phyloP scores from a whole-genome alignment of 2,888 invertebrate genomes.

The Mycalesis mineus region DNA sequence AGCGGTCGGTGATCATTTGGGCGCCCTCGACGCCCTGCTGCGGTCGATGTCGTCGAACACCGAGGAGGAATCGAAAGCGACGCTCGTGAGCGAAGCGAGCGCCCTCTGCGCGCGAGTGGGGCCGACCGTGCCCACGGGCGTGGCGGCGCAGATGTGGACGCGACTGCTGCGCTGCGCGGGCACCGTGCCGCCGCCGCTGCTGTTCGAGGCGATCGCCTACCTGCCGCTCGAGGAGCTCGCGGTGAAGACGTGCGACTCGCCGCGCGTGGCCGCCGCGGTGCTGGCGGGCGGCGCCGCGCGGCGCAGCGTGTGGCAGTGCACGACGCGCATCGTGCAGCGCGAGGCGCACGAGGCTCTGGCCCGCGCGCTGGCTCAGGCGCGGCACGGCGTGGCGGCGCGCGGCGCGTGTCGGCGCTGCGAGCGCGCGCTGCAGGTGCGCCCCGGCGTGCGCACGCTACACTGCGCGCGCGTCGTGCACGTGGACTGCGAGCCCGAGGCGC shows the following conservation, averaged over 20 bases:
- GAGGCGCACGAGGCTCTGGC: conserved; percentile 53
- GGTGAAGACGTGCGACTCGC: conserved; percentile 39
- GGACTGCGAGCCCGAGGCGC: conserved; percentile 43
- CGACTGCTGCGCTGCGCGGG: conserved; percentile 43
- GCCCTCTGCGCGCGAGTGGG: conserved; percentile 52
- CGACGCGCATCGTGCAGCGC: conserved; percentile 41
- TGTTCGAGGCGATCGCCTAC: conserved; percentile 55
- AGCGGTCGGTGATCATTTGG: conserved; percentile 58
- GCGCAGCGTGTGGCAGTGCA: conserved; percentile 42
- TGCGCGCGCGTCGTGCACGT: conserved; percentile 59
- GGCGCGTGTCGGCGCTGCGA: conserved; percentile 54
- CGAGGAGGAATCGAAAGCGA: conserved; percentile 32
- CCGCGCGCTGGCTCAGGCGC: conserved; percentile 48
- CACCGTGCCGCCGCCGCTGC: conserved; percentile 45
- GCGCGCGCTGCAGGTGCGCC: conserved; percentile 37
- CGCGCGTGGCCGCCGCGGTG: conserved; percentile 43
- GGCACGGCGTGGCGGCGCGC: conserved; percentile 53
- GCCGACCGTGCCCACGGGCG: conserved; percentile 44
- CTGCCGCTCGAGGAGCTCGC: conserved; percentile 51
- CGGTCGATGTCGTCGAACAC: conserved; percentile 37
- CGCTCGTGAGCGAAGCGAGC: conserved; percentile 43
- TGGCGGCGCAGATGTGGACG: conserved; percentile 50
- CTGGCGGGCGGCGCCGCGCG: conserved; percentile 38
- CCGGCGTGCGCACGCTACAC: conserved; percentile 50
- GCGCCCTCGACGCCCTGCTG: conserved; percentile 55